Percentiles rank a stretch among this genome's conserved stretches.
These are phyloP conservation scores for Pyrocoelia pectoralis DNA, from an alignment of 2,888 invertebrate species.

Conservation along the genomic window DNA sequence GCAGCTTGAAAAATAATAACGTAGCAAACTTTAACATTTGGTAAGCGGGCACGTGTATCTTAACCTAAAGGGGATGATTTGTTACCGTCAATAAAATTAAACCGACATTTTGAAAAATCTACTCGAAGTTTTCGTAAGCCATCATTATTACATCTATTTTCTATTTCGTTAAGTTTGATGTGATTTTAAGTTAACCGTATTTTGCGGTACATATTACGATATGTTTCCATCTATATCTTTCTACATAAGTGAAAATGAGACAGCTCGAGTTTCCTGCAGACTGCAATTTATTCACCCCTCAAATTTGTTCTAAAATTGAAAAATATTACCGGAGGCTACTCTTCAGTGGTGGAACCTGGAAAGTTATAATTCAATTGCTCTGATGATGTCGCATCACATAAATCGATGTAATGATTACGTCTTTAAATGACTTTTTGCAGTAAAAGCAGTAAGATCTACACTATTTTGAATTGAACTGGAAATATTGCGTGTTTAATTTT, in stretches of 20 bases:
- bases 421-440: too few relatives aligned
- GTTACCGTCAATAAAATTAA: slow-evolving; percentile 7
- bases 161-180: slow-evolving; percentile 9
- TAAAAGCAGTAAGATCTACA: neutral
- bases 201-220: neutral
- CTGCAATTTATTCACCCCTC: slow-evolving; percentile 16
- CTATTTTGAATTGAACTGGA: too few relatives aligned
- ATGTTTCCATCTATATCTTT: neutral
- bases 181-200: slow-evolving; percentile 10
- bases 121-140: neutral
- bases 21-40: slow-evolving; percentile 19
- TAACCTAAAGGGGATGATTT: slow-evolving; percentile 5
- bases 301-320: slow-evolving; percentile 31
- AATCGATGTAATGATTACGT: neutral
- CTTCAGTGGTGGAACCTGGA: slow-evolving; percentile 19
- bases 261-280: slow-evolving; percentile 7
- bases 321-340: slow-evolving; percentile 29
- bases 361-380: slow-evolving; percentile 27
- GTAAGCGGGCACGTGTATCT: slow-evolving; percentile 21
- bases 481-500: too few relatives aligned
- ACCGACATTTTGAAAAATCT: slow-evolving; percentile 6
- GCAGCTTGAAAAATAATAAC: slow-evolving; percentile 24
- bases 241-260: slow-evolving; percentile 15
- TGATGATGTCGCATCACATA: slow-evolving; percentile 11
- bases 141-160: slow-evolving; percentile 16